These are phyloP conservation scores for Ferrisia virgata DNA, from an alignment of 2,888 invertebrate genomes.

Conservation along the genomic window DNA sequence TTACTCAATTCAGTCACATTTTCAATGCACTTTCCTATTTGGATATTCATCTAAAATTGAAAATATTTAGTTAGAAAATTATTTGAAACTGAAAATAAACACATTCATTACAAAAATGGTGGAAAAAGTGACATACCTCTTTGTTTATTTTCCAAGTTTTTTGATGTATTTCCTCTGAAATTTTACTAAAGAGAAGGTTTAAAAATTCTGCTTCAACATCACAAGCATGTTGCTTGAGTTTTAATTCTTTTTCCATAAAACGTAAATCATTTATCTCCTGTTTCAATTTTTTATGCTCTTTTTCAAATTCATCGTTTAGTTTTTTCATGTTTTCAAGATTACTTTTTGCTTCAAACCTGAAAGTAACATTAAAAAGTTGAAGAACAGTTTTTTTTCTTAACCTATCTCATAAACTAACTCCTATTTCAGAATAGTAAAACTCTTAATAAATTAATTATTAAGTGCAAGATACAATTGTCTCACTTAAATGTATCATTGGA, in stretches of 20 bases:
- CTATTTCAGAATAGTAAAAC: too few species aligned
- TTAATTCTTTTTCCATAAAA: neutral
- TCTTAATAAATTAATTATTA: too few species aligned
- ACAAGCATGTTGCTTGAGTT: neutral
- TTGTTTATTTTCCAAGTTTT: neutral
- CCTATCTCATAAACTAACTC: too few species aligned
- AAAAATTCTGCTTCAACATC: neutral
- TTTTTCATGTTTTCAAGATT: neutral
- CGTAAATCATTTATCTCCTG: neutral
- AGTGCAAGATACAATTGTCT: neutral
- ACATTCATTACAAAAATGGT: neutral
- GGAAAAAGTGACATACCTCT: neutral
- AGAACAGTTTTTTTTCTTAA: too few species aligned
- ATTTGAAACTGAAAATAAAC: neutral
- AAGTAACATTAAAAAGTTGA: neutral
- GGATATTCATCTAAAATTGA: neutral
- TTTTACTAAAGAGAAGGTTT: neutral
- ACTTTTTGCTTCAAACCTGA: neutral
- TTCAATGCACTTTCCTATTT: neutral
- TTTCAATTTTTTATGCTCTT: neutral
- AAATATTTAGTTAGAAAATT: neutral
- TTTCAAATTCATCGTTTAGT: neutral
- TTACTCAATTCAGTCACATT: neutral
- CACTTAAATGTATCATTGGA: neutral
- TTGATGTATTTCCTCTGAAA: neutral